Evolutionary conservation across 2,113 vertebrate species (phyloP).

Genomic region (Myrmecophaga tridactyla): DNA sequence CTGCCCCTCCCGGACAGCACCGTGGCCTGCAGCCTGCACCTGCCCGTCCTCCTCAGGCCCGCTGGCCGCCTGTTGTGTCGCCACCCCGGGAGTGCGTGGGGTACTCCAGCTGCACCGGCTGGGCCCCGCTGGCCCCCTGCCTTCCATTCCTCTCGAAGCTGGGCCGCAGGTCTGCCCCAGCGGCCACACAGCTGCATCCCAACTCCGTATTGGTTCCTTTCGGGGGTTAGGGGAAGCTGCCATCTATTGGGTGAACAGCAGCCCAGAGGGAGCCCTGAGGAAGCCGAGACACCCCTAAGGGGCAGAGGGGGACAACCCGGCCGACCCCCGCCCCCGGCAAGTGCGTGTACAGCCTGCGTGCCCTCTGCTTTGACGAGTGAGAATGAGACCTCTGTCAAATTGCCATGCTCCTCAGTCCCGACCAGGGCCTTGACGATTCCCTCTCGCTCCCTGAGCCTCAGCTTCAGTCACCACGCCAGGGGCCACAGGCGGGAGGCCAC

Average conservation of each 20-base stretch:
- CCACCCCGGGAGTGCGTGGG: too few relatives aligned
- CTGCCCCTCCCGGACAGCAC: not conserved
- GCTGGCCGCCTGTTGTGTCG: too few relatives aligned
- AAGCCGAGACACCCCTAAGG: not conserved
- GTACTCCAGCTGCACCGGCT: too few relatives aligned
- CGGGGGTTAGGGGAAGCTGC: not conserved
- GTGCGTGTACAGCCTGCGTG: not conserved
- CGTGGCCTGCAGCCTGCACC: not conserved
- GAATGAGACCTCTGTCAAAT: not conserved
- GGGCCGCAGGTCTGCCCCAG: not conserved
- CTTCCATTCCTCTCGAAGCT: too few relatives aligned
- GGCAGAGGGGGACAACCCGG: not conserved
- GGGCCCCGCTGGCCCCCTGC: too few relatives aligned
- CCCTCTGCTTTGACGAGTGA: not conserved
- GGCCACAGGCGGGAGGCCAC: not conserved
- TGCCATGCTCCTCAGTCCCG: too few relatives aligned
- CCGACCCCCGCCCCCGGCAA: too few relatives aligned
- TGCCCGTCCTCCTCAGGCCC: too few relatives aligned
- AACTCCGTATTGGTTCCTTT: not conserved
- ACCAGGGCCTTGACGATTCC: not conserved
- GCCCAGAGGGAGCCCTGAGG: not conserved
- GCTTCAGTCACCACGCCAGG: not conserved
- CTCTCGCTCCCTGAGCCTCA: not conserved
- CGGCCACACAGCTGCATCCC: not conserved
- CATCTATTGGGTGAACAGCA: not conserved